phyloP scores from a whole-genome alignment of 2,888 invertebrate species.

The Dimorphilus gyrociliatus region DNA sequence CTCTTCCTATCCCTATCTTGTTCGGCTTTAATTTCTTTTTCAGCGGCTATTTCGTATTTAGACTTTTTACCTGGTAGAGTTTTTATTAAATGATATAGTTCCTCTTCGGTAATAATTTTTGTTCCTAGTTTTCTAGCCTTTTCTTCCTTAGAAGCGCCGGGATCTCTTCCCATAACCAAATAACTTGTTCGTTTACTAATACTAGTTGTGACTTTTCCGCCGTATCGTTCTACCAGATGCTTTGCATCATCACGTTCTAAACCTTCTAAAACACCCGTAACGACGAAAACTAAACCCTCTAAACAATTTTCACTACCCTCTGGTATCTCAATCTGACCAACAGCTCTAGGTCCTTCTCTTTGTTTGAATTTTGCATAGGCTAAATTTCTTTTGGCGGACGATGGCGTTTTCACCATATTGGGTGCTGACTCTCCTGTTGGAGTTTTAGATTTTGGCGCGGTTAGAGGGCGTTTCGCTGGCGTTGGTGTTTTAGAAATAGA shows the following conservation, averaged over 20 bases:
- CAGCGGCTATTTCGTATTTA: conserved; percentile 26
- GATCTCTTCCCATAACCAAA: conserved; percentile 64
- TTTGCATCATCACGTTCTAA: conserved; percentile 64
- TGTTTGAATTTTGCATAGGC: no score
- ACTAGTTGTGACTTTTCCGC: conserved; percentile 56
- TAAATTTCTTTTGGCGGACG: no score
- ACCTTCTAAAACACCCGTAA: conserved; percentile 70
- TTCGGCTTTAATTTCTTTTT: conserved; percentile 13
- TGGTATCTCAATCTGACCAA: conserved; percentile 65
- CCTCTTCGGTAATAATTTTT: conserved; percentile 63
- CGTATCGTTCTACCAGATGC: conserved; percentile 56
- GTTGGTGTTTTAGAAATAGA: no score
- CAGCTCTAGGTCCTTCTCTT: conserved; percentile 41
- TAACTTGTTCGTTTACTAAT: conserved; percentile 67
- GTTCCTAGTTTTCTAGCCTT: conserved; percentile 49
- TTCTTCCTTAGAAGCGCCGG: conserved; percentile 64
- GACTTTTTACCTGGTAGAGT: conserved; percentile 34
- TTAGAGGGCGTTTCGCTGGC: no score
- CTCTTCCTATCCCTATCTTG: no score
- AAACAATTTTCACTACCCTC: conserved; percentile 38
- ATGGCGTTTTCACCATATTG: no score
- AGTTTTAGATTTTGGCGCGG: no score
- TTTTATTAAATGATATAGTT: conserved; percentile 58
- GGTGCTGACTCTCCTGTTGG: no score
- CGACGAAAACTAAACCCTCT: conserved; percentile 37